phyloP scores from a whole-genome alignment of 2,888 invertebrate species.

The Corbicula japonica region DNA sequence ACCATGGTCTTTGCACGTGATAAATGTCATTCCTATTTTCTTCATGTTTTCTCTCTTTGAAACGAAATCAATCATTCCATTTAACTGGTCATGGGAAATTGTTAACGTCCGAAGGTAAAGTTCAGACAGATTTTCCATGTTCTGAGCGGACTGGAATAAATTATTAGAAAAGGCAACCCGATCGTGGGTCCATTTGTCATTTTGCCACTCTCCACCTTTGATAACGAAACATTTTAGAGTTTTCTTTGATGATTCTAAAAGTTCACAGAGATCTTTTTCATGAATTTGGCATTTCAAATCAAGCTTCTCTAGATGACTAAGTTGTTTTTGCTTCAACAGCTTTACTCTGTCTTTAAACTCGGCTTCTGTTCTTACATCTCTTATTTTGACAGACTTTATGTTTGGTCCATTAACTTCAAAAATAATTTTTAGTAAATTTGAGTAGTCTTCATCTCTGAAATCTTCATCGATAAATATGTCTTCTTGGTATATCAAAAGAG shows the following conservation, averaged over 20 bases:
- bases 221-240: constrained; percentile 12
- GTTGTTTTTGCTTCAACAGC: background rate
- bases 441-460: background rate
- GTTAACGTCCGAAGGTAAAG: background rate
- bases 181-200: constrained; percentile 9
- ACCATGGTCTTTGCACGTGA: background rate
- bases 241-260: background rate
- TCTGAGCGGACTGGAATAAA: background rate
- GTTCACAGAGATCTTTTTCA: background rate
- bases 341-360: background rate
- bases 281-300: background rate
- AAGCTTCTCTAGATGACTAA: background rate
- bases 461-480: constrained; percentile 8
- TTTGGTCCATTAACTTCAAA: background rate
- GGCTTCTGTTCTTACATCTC: background rate
- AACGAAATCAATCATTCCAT: background rate
- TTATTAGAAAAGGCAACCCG: background rate
- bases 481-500: background rate
- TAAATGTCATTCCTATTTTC: background rate
- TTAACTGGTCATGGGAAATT: background rate
- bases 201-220: constrained; percentile 4
- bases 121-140: background rate
- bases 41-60: background rate
- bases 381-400: constrained; percentile 8
- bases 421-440: background rate